Evolutionary conservation across 2,113 vertebrate genomes (phyloP), one percentile per base, ranked within the genome.

Genomic region (Globicephala melas): DNA sequence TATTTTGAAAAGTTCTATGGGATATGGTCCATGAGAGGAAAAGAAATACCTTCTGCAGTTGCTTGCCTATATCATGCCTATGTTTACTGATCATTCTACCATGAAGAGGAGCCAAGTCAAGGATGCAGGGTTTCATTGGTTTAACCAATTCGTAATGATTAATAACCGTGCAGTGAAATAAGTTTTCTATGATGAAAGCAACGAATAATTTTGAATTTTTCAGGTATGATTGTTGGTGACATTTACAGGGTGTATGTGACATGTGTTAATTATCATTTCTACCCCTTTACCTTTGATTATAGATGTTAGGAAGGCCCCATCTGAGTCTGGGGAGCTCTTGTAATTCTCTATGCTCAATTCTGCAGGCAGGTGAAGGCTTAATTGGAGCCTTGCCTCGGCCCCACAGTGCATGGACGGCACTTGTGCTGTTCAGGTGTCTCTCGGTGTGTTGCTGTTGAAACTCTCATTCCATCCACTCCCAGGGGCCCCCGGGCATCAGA

Each of bases 141-240:
- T 44, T 60, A 47, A 93, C 31, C 25, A 70, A 2, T 58, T 92
- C 50, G 77, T 83, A 65, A 38, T 65, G 41, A 70, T 47, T 94
- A 85, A 68, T 93, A 82, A 77, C 53, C 41, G 55, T 26, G 15
- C 15, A 44, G 31, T 53, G 33, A 85, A n/a, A 83, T 82, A 73
- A 83, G 25, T 58, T 65, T 47, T 73, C 44, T 77, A 12, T 26
- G 44, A 84, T 26, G 71, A 36, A 89, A 60, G 31, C 47, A 93
- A 65, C 62, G 60, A 26, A 86, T 92, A 65, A 88, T 94, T 95
- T 91, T 92, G 47, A 88, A 70, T 81, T 81, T 97, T 85, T 77
- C 53, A 71, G 62, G 60, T 23, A 25, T 26, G 26, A n/a, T 95
- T 90, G 79, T 80, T 63, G 60, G 60, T 50, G 82, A 50, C 47